A percentile compares a stretch with the other conserved stretches of the same genome.
Evolutionary conservation across 2,113 vertebrate genomes (phyloP).

Genomic region (Cricetomys ansorgei): DNA sequence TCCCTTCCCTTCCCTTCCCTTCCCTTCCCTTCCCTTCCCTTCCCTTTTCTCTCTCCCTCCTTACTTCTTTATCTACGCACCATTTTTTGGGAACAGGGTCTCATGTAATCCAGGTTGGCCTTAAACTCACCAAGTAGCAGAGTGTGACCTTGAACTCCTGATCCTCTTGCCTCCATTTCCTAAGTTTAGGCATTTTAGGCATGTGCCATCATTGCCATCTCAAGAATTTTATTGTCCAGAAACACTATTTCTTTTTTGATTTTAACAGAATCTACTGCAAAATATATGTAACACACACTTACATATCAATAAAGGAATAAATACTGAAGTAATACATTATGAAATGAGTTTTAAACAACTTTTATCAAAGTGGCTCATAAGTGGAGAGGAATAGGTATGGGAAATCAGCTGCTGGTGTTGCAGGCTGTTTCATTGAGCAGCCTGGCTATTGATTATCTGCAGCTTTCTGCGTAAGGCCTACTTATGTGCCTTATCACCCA

Average conservation of each 20-base stretch:
- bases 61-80: not conserved
- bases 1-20: not conserved
- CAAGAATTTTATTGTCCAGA: not conserved
- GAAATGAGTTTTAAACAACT: not conserved
- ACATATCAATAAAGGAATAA: not conserved
- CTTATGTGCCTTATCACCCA: not conserved
- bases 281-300: conserved; percentile 5
- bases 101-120: not conserved
- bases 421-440: not conserved
- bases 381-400: not conserved
- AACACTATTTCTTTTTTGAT: conserved; percentile 1
- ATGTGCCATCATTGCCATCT: not conserved
- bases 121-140: not conserved
- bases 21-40: no score
- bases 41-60: not conserved
- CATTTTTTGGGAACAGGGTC: not conserved
- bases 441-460: not conserved
- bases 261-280: not conserved
- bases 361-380: conserved; percentile 7
- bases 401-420: not conserved
- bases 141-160: not conserved
- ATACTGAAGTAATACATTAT: not conserved
- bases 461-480: not conserved
- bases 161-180: not conserved
- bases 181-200: not conserved